These are phyloP conservation scores for Haplochromis burtoni DNA, from an alignment of 2,113 vertebrate genomes.

Conservation along the genomic window DNA sequence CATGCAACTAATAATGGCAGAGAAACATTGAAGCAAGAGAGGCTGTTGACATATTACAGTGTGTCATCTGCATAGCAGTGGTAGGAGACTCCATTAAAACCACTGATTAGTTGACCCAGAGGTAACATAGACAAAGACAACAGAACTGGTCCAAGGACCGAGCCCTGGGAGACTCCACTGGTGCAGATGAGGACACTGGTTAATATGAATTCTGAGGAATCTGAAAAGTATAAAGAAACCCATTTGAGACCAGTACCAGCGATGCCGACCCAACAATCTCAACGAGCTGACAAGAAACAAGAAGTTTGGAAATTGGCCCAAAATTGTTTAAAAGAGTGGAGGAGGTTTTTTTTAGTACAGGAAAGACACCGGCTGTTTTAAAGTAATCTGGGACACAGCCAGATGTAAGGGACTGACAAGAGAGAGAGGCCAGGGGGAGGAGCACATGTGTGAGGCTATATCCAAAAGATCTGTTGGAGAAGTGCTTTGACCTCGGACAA, in stretches of 20 bases:
- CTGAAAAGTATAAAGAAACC: neutral
- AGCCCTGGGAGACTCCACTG: neutral
- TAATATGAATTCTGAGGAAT: neutral
- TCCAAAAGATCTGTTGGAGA: neutral
- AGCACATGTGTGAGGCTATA: neutral
- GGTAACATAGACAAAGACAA: neutral
- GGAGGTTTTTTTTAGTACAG: neutral
- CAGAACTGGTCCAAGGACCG: neutral
- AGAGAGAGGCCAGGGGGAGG: neutral
- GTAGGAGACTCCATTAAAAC: neutral
- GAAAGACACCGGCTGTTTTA: neutral
- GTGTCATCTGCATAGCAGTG: neutral
- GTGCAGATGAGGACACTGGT: neutral
- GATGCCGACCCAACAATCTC: neutral
- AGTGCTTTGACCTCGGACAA: neutral
- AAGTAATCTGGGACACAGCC: neutral
- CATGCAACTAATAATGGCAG: neutral
- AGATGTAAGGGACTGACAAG: neutral
- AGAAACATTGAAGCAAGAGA: neutral
- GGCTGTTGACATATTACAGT: rapidly evolving
- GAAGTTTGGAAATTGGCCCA: neutral
- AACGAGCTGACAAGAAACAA: neutral
- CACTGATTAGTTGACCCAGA: neutral
- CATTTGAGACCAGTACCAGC: neutral
- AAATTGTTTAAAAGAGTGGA: neutral